phyloP scores from a whole-genome alignment of 1,140 invertebrate species.

The Panagrolaimus sp. region DNA sequence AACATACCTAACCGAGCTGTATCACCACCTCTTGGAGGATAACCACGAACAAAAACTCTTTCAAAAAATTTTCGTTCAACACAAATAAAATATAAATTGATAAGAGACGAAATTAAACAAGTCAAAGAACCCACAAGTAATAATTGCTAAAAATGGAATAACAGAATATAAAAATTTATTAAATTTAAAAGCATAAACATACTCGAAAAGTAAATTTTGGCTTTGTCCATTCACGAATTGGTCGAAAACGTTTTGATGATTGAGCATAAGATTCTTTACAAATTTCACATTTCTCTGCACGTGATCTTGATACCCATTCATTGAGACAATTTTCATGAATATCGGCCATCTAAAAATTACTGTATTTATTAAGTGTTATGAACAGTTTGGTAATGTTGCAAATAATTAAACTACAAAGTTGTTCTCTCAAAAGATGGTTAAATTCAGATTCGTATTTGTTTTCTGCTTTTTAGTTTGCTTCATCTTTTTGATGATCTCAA shows the following conservation, averaged over 20 bases:
- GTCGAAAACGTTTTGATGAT: background rate
- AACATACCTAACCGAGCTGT: background rate
- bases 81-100: background rate
- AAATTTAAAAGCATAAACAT: background rate
- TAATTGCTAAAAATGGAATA: background rate
- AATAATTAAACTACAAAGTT: no score
- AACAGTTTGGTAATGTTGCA: no score
- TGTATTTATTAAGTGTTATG: no score
- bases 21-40: constrained; percentile 4
- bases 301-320: background rate
- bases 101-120: background rate
- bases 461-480: no score
- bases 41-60: background rate
- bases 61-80: constrained; percentile 1
- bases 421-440: no score
- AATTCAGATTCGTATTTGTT: no score
- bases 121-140: background rate
- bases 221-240: background rate
- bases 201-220: background rate
- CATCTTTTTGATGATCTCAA: no score
- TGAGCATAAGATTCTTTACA: constrained; percentile 2
- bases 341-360: background rate
- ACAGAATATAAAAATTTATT: background rate
- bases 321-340: constrained; percentile 11
- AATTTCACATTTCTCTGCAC: background rate